Percentiles rank a stretch among this genome's conserved stretches.
These are phyloP conservation scores for Trichoplax adhaerens DNA, from an alignment of 37 sponge, comb jelly and placozoan species.

Conservation along the genomic window DNA sequence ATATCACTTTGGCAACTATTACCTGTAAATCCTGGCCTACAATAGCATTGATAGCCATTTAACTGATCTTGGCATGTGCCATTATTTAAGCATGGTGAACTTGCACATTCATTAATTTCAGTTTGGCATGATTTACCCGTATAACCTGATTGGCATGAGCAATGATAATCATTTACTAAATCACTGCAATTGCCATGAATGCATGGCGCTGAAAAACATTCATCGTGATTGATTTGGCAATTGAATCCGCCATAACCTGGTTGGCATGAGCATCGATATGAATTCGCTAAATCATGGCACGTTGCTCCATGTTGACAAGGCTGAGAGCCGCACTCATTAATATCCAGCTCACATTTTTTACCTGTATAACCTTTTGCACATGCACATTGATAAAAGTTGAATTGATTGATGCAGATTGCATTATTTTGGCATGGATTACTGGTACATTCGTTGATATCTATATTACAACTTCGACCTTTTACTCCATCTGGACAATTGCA, in stretches of 20 bases:
- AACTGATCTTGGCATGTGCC: conserved; percentile 11
- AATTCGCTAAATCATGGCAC: not conserved
- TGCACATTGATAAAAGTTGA: conserved; percentile 8
- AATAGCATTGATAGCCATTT: conserved; percentile 22
- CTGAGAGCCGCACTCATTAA: conserved; percentile 1
- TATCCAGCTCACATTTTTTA: conserved; percentile 1
- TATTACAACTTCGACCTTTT: not conserved
- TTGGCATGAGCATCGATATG: conserved; percentile 4
- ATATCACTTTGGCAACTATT: conserved; percentile 19
- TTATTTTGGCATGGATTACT: conserved; percentile 14
- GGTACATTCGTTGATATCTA: not conserved
- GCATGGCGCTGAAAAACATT: conserved; percentile 26
- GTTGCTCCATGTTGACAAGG: not conserved
- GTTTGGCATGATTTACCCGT: conserved; percentile 15
- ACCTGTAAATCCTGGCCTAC: conserved; percentile 29
- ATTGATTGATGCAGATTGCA: conserved; percentile 8
- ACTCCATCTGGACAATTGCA: not conserved
- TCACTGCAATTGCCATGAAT: conserved; percentile 26
- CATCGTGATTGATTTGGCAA: conserved; percentile 41
- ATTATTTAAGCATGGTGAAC: conserved; percentile 25
- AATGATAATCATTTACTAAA: conserved; percentile 3
- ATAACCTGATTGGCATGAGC: conserved; percentile 22
- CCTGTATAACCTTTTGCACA: conserved; percentile 29
- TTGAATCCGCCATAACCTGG: conserved; percentile 3
- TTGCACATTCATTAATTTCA: conserved; percentile 22